Evolutionary conservation across 2,888 invertebrate genomes (phyloP).

Genomic region (Drosophila testacea): DNA sequence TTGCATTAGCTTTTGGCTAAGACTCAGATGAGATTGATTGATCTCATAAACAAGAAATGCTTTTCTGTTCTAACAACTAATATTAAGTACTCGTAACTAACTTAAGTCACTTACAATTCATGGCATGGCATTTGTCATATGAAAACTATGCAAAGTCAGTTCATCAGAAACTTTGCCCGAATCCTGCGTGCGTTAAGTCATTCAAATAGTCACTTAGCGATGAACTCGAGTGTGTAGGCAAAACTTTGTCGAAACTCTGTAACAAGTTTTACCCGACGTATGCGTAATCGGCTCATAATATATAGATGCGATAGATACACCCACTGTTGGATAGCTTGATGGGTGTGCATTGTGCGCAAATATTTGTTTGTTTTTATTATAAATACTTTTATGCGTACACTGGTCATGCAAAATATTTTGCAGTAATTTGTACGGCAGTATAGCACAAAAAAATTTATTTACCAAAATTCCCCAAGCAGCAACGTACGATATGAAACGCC

Average conservation of each 20-base stretch:
- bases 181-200: constrained; percentile 26
- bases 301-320: constrained; percentile 19
- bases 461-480: constrained; percentile 61
- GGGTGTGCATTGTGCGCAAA: constrained; percentile 17
- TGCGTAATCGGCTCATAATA: constrained; percentile 54
- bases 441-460: constrained; percentile 65
- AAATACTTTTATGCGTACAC: constrained; percentile 63
- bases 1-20: constrained; percentile 4
- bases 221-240: constrained; percentile 6
- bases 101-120: constrained; percentile 8
- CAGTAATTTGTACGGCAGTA: constrained; percentile 69
- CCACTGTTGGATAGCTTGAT: not conserved
- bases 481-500: constrained; percentile 29
- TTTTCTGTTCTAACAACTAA: constrained; percentile 2
- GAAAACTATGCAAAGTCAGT: constrained; percentile 25
- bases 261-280: constrained; percentile 53
- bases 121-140: constrained; percentile 13
- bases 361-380: constrained; percentile 67
- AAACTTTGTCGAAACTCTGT: constrained; percentile 42
- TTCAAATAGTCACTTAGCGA: constrained; percentile 46
- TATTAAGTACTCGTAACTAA: constrained; percentile 6
- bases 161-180: constrained; percentile 30
- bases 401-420: constrained; percentile 76
- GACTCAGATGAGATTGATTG: constrained; percentile 40
- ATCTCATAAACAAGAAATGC: constrained; percentile 22